These are phyloP conservation scores for Malacosoma neustria DNA, from an alignment of 2,888 invertebrate species.

Conservation along the genomic window DNA sequence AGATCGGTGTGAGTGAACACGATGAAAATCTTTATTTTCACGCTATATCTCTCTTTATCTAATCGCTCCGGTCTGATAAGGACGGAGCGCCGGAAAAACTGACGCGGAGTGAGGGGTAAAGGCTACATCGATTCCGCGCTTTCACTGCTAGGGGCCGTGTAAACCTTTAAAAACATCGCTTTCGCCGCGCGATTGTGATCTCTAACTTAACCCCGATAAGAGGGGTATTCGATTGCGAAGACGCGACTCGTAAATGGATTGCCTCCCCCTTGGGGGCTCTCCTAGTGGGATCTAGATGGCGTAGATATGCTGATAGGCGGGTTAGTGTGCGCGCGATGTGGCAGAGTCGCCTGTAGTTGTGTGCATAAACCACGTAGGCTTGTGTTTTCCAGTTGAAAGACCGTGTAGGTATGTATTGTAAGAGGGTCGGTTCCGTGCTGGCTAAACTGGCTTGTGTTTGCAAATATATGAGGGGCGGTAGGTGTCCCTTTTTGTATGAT, in stretches of 20 bases:
- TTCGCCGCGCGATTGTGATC: slow-evolving; percentile 68
- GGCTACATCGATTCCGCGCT: slow-evolving; percentile 76
- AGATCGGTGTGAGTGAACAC: slow-evolving; percentile 68
- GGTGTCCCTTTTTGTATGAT: slow-evolving; percentile 72
- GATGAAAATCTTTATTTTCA: slow-evolving; percentile 76
- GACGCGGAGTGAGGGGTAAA: slow-evolving; percentile 71
- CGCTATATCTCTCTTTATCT: slow-evolving; percentile 76
- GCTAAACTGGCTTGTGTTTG: slow-evolving; percentile 71
- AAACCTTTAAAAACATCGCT: slow-evolving; percentile 72
- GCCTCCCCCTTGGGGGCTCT: slow-evolving; percentile 74
- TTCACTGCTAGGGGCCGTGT: slow-evolving; percentile 75
- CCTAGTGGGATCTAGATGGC: slow-evolving; percentile 74
- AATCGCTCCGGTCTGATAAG: slow-evolving; percentile 72
- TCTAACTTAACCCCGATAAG: slow-evolving; percentile 56
- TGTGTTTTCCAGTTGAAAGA: slow-evolving; percentile 57
- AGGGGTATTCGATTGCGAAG: slow-evolving; percentile 50
- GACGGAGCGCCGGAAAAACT: slow-evolving; percentile 74
- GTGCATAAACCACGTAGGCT: slow-evolving; percentile 37
- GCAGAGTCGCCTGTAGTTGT: slow-evolving; percentile 23
- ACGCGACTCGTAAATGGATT: slow-evolving; percentile 67
- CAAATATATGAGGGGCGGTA: slow-evolving; percentile 71
- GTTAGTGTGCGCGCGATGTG: slow-evolving; percentile 48
- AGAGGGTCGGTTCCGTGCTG: slow-evolving; percentile 62
- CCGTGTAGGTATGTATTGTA: slow-evolving; percentile 50
- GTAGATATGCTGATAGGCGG: slow-evolving; percentile 70